Base-by-base conservation (phyloP, 2,797 vertebrate genomes). In the Coendou prehensilis region DNA sequence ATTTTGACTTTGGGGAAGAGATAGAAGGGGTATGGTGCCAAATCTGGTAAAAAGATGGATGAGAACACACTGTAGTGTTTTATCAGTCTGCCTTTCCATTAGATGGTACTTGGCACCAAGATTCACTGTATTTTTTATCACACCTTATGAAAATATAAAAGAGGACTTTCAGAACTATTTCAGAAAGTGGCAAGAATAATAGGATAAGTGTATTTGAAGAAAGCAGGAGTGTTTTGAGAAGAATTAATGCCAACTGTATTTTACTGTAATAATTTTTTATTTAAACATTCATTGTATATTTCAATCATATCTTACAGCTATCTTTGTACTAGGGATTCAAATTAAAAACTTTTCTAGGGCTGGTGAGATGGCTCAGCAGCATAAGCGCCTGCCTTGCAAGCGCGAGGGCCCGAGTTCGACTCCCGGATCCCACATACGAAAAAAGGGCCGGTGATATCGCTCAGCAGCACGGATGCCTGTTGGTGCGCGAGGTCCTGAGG, bases 251-350 rank as follows among this genome's bases (percentile, higher is more conserved):
- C 50, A 52, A 79, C 1, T 54, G 50, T 33, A 15, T 54, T 78
- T 79, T 22, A 54, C 30, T 18, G 30, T 54, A 33, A n/a, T 54
- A 52, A 54, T 79, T 79, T 75, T 26, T 52, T 52, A 79, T 79
- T 45, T 54, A 52, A 52, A 30, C 9, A 79, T 54, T 79, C 73
- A 73, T 23, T 50, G 6, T 76, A 76, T 28, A 50, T 50, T 76
- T 30, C 26, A 50, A 17, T 30, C 45, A 76, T 28, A 30, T 47
- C 26, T 28, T 75, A 6, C n/a, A 78, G 33, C 20, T 37, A 83
- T 86, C 90, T 93, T 82, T 84, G 26, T 92, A 86, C 23, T 92
- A 87, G 2, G 13, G n/a, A 91, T 63, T 87, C 80, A 73, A 41
- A 79, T 75, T 47, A 86, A 89, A 61, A 89, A 20, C 41, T 86